These are phyloP conservation scores for Ranitomeya imitator DNA, from an alignment of 2,113 vertebrate genomes.

Conservation along the genomic window DNA sequence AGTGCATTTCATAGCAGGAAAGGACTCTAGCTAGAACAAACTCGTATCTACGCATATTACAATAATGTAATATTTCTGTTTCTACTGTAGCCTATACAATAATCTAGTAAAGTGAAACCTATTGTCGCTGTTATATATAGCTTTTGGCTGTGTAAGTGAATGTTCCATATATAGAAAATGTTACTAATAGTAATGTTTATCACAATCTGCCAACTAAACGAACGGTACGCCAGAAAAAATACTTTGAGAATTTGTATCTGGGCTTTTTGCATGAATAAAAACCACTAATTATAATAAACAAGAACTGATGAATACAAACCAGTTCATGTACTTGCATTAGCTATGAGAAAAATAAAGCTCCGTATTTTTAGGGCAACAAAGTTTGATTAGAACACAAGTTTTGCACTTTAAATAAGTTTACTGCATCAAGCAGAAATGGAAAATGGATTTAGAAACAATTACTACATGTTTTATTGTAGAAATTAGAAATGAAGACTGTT, in stretches of 20 bases:
- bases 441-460: not conserved
- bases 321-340: constrained; percentile 14
- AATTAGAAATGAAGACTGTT: not conserved
- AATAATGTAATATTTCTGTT: not conserved
- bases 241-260: constrained; percentile 32
- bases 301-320: not conserved
- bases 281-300: constrained; percentile 41
- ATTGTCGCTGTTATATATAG: constrained; percentile 14
- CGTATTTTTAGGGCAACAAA: not conserved
- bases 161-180: constrained; percentile 21
- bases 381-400: not conserved
- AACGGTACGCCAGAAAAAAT: constrained; percentile 19
- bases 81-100: not conserved
- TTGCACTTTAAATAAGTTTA: not conserved
- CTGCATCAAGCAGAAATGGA: not conserved
- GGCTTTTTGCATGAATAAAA: constrained; percentile 34
- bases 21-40: not conserved
- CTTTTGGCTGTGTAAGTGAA: constrained; percentile 13
- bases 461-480: not conserved
- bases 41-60: not conserved
- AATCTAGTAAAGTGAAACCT: not conserved
- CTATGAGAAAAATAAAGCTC: constrained; percentile 25
- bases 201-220: constrained; percentile 33
- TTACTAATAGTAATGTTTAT: constrained; percentile 37
- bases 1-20: not conserved